Evolutionary conservation across 2,113 vertebrate species (phyloP).

Genomic region (Thermophis baileyi): DNA sequence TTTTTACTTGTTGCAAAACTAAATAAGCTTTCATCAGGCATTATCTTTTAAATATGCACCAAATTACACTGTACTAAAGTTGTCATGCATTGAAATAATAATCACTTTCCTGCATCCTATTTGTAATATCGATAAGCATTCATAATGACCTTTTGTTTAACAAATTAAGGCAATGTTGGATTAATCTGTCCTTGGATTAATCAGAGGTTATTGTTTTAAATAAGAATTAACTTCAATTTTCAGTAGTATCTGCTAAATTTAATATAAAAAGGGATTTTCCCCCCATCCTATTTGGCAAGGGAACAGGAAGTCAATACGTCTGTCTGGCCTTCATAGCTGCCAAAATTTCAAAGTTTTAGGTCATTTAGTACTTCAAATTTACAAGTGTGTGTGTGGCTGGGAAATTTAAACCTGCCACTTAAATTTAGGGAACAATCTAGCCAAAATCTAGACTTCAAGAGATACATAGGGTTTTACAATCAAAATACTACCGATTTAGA

Average conservation of each 20-base stretch:
- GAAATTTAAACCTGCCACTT: background rate
- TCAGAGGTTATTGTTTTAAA: background rate
- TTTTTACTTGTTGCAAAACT: background rate
- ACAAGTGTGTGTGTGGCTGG: background rate
- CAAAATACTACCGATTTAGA: background rate
- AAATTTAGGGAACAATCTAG: background rate
- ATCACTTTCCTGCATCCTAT: background rate
- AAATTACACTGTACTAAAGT: background rate
- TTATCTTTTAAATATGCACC: background rate
- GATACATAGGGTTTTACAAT: background rate
- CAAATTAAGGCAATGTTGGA: background rate
- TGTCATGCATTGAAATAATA: background rate
- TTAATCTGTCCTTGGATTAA: background rate
- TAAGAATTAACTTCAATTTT: background rate
- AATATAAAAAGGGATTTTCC: background rate
- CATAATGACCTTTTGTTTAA: background rate
- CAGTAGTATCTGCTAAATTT: background rate
- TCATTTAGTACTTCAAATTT: background rate
- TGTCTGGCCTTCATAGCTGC: background rate
- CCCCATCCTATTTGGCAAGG: background rate
- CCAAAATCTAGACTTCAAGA: background rate
- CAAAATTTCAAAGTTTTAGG: background rate
- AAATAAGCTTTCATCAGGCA: background rate
- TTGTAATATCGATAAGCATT: background rate
- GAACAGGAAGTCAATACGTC: background rate